A percentile compares a stretch with the other conserved stretches of the same genome.
Evolutionary conservation across 2,113 vertebrate species (phyloP).

Genomic region (Syngnathoides biaculeatus): DNA sequence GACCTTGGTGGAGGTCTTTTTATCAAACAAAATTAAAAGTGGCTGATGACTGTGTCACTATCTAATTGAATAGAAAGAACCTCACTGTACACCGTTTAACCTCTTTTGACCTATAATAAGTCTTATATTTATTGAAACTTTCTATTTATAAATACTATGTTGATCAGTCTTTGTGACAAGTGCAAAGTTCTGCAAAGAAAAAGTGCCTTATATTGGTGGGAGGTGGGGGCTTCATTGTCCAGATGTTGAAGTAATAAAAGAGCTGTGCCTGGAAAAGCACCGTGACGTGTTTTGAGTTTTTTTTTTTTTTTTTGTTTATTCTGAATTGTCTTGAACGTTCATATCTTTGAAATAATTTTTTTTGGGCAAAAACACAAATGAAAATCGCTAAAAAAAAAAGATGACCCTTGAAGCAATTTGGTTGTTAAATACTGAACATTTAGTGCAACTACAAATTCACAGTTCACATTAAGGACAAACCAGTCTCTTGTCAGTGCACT

Average conservation of each 20-base stretch:
- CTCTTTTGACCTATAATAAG: not conserved
- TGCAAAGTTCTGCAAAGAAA: not conserved
- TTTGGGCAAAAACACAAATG: not conserved
- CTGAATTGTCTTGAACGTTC: not conserved
- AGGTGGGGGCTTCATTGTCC: too few species aligned
- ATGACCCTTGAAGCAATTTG: not conserved
- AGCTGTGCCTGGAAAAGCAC: not conserved
- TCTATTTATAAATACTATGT: not conserved
- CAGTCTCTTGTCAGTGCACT: slow-evolving; percentile 27
- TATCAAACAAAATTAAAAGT: not conserved
- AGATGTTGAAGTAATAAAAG: not conserved
- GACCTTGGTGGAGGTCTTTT: not conserved
- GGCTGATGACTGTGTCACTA: not conserved
- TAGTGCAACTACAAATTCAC: slow-evolving; percentile 33
- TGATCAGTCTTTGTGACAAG: not conserved
- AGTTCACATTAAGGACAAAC: slow-evolving; percentile 17
- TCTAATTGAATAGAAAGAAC: not conserved
- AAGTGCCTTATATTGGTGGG: not conserved
- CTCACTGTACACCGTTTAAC: too few species aligned
- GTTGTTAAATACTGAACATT: slow-evolving; percentile 4
- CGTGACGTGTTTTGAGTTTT: not conserved
- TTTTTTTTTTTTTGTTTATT: not conserved
- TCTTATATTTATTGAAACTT: not conserved
- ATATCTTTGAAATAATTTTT: not conserved
- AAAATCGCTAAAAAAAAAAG: not conserved